Evolutionary conservation across 2,888 invertebrate genomes (phyloP).

Genomic region (Drosophila suboccidentalis): DNA sequence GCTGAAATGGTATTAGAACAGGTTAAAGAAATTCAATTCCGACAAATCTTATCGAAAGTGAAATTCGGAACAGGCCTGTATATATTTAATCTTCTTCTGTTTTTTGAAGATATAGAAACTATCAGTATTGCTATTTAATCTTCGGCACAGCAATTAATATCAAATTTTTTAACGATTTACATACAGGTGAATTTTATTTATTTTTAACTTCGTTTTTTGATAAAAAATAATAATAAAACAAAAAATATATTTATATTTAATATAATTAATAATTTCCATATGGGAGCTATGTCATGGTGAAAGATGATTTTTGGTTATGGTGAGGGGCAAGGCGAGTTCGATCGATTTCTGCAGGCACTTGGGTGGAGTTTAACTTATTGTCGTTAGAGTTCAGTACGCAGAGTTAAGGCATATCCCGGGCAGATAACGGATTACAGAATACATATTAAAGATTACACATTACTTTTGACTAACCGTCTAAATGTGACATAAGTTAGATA

Average conservation of each 20-base stretch:
- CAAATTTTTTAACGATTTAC: not conserved
- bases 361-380: slow-evolving; percentile 19
- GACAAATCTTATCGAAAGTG: no score
- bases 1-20: no score
- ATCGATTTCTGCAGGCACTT: slow-evolving; percentile 26
- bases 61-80: no score
- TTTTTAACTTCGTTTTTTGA: slow-evolving; percentile 3
- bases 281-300: slow-evolving; percentile 20
- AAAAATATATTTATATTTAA: slow-evolving; percentile 10
- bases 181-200: slow-evolving; percentile 13
- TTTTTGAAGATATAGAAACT: no score
- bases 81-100: no score
- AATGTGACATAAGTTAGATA: slow-evolving; percentile 49
- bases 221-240: slow-evolving; percentile 22
- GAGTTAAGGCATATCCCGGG: slow-evolving; percentile 16
- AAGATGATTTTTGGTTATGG: slow-evolving; percentile 10
- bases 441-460: slow-evolving; percentile 30
- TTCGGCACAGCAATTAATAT: not conserved
- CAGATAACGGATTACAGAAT: slow-evolving; percentile 35
- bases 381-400: slow-evolving; percentile 5
- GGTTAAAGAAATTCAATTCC: no score
- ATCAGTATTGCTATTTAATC: not conserved
- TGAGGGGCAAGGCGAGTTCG: not conserved
- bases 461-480: slow-evolving; percentile 19
- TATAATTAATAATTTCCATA: slow-evolving; percentile 17